Evolutionary conservation across 2,888 invertebrate species (phyloP).

Genomic region (Phragmatobia fuliginosa): DNA sequence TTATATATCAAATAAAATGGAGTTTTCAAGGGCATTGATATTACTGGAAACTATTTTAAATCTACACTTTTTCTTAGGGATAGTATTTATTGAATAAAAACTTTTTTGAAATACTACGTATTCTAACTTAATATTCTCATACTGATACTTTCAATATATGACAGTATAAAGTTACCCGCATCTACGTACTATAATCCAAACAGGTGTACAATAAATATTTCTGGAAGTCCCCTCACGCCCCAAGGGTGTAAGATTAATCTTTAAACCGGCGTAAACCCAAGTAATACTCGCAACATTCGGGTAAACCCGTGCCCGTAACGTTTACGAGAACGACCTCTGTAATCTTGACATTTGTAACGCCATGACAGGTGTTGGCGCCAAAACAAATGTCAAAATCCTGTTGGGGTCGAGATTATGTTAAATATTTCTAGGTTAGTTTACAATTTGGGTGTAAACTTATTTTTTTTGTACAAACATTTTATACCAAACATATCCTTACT

Average conservation of each 20-base stretch:
- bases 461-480: background rate
- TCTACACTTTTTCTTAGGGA: background rate
- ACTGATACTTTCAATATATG: background rate
- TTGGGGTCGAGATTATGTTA: slow-evolving; percentile 44
- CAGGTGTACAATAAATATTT: slow-evolving; percentile 53
- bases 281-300: slow-evolving; percentile 42
- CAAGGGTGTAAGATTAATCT: slow-evolving; percentile 74
- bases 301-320: slow-evolving; percentile 60
- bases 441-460: background rate
- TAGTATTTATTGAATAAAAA: background rate
- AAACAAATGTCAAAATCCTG: slow-evolving; percentile 73
- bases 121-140: background rate
- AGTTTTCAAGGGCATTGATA: background rate
- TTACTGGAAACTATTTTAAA: background rate
- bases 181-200: slow-evolving; percentile 33
- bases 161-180: slow-evolving; percentile 10
- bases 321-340: slow-evolving; percentile 72
- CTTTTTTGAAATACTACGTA: background rate
- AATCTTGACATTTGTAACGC: slow-evolving; percentile 75
- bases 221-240: slow-evolving; percentile 46
- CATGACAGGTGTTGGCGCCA: slow-evolving; percentile 75
- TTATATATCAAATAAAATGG: background rate
- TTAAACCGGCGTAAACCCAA: slow-evolving; percentile 68
- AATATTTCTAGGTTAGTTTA: background rate
- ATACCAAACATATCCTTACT: background rate